Evolutionary conservation across 2,888 invertebrate species (phyloP), one percentile per base, ranked within the genome.

Genomic region (Camptogramma bilineatum): DNA sequence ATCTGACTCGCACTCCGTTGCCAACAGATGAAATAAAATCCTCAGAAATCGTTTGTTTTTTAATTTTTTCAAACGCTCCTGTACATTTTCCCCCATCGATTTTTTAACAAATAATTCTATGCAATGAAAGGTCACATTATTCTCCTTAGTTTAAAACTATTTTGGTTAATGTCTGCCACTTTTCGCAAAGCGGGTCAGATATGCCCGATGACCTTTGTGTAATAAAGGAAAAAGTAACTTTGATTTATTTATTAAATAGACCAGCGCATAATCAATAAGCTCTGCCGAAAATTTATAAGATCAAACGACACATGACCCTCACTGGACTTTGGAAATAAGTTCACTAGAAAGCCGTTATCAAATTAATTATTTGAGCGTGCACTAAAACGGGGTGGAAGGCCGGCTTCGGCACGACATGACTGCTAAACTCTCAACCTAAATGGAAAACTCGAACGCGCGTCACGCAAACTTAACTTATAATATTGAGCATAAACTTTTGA

Each of bases 311-410:
- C 42, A 51, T 44, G 28, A 48, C 60, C 52, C 55, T 39, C 47
- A 21, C 9, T 31, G 24, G 55, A 50, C 44, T 62, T 52, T 47
- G 53, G 51, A 54, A 51, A 58, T 62, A 58, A 50, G n/a, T 57
- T 55, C 39, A 48, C 56, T 64, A 55, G 53, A 59, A 66, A 61
- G 56, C 44, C 62, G 61, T 70, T 69, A 62, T 71, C 59, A 68
- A 65, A 71, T 69, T 61, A 69, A 70, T 65, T 61, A 70, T 64
- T 71, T 66, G 63, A 69, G 65, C 64, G 67, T 70, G 72, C 62
- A 66, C 48, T 66, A 62, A 69, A 55, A 47, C 54, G 24, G 57
- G 31, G 47, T 60, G 48, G 60, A 68, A 70, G 62, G 64, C 57
- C 52, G 44, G 53, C 60, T 48, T 64, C 64, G 62, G 67, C 66